These are phyloP conservation scores for Quadroppia sp. DNA, from an alignment of 2,888 invertebrate species.

Conservation along the genomic window DNA sequence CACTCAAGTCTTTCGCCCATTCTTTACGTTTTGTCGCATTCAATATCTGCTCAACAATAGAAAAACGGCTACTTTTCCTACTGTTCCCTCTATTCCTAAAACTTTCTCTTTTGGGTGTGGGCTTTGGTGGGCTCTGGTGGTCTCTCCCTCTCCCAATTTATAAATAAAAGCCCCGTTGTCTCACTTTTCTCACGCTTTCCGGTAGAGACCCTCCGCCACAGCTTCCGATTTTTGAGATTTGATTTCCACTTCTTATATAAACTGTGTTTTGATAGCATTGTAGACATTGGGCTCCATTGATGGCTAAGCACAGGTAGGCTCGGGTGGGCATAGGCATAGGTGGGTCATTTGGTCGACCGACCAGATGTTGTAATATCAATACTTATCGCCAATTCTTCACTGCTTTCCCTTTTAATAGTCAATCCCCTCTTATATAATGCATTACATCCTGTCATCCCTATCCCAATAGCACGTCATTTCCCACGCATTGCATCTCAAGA, in stretches of 20 bases:
- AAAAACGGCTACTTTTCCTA: slow-evolving; percentile 36
- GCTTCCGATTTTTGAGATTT: slow-evolving; percentile 20
- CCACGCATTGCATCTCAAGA: slow-evolving; percentile 32
- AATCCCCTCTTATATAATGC: slow-evolving; percentile 36
- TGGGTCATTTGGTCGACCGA: slow-evolving; percentile 28
- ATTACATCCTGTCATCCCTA: slow-evolving; percentile 36
- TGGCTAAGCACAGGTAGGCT: background rate
- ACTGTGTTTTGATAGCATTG: background rate
- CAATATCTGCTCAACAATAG: slow-evolving; percentile 21
- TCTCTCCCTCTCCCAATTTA: slow-evolving; percentile 2
- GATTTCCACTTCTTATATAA: background rate
- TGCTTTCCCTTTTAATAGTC: slow-evolving; percentile 36
- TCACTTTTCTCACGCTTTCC: slow-evolving; percentile 29
- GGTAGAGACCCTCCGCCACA: slow-evolving; percentile 4
- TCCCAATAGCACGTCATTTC: slow-evolving; percentile 18
- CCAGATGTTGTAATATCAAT: slow-evolving; percentile 33
- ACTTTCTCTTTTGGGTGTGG: slow-evolving; percentile 34
- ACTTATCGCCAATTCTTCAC: slow-evolving; percentile 17
- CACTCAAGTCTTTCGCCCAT: background rate
- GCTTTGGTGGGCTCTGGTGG: slow-evolving; percentile 10
- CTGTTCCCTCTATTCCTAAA: background rate
- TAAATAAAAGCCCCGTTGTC: slow-evolving; percentile 1
- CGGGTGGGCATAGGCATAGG: background rate
- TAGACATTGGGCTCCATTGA: background rate
- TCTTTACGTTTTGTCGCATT: slow-evolving; percentile 26